phyloP scores from a whole-genome alignment of 2,113 vertebrate genomes.

The Mixornis gularis region DNA sequence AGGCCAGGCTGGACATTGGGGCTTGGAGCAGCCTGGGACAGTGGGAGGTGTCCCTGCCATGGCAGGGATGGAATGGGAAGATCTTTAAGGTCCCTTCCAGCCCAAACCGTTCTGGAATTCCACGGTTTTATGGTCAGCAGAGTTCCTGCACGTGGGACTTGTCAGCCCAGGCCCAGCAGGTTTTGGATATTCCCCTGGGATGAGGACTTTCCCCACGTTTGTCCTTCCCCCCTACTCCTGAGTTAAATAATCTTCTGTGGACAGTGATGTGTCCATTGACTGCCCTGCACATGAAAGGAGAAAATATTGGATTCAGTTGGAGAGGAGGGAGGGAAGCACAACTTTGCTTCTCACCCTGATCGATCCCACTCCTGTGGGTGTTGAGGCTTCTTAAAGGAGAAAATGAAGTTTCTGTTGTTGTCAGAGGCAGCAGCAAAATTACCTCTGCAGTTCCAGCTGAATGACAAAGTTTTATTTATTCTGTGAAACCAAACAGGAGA shows the following conservation, averaged over 20 bases:
- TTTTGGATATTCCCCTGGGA: background rate
- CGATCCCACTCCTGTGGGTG: background rate
- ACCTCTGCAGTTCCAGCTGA: background rate
- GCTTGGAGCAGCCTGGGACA: background rate
- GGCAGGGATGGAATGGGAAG: background rate
- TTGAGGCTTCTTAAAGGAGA: background rate
- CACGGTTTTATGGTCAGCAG: background rate
- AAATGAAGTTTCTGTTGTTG: background rate
- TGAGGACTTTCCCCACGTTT: fast-evolving
- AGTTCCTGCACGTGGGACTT: background rate
- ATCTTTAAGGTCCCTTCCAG: background rate
- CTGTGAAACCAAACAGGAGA: background rate
- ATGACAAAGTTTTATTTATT: background rate
- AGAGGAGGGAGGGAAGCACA: background rate
- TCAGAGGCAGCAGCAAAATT: background rate
- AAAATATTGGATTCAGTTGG: background rate
- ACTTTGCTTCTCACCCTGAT: background rate
- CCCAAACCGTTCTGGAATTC: background rate
- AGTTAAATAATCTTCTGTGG: fast-evolving
- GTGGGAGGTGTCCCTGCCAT: background rate
- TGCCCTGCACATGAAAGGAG: background rate
- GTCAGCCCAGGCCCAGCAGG: background rate
- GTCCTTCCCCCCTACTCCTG: background rate
- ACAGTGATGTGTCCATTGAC: background rate
- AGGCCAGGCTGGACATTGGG: background rate